phyloP scores from a whole-genome alignment of 2,888 invertebrate genomes.

The Heliconius sara region DNA sequence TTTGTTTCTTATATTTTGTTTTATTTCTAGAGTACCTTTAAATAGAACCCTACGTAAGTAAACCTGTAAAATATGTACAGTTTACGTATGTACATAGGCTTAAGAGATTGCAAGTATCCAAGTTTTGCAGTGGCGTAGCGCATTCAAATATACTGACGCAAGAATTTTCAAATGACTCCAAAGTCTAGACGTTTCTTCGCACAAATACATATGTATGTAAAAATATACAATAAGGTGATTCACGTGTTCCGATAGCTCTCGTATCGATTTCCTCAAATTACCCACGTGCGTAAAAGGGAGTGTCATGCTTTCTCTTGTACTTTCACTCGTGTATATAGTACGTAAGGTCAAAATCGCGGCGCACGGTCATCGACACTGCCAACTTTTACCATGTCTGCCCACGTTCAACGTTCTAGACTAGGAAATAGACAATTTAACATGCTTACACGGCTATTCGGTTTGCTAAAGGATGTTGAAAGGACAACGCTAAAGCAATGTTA shows the following conservation, averaged over 20 bases:
- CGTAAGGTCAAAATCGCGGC: conserved; percentile 57
- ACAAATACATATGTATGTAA: conserved; percentile 21
- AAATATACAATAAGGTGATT: conserved; percentile 25
- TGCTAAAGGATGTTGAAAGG: background rate
- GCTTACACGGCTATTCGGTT: conserved; percentile 3
- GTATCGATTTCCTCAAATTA: conserved; percentile 48
- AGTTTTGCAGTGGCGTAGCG: background rate
- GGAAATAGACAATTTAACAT: conserved; percentile 23
- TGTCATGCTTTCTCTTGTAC: conserved; percentile 62
- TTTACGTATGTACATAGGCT: background rate
- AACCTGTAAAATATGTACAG: background rate
- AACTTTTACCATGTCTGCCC: conserved; percentile 60
- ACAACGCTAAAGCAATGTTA: background rate
- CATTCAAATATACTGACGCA: conserved; percentile 5
- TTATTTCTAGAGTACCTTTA: background rate
- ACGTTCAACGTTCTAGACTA: conserved; percentile 36
- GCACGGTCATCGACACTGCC: conserved; percentile 55
- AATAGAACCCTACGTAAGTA: background rate
- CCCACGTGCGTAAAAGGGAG: conserved; percentile 54
- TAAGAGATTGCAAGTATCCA: background rate
- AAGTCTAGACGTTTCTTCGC: background rate
- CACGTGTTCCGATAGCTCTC: conserved; percentile 38
- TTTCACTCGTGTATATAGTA: conserved; percentile 65
- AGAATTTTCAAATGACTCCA: background rate
- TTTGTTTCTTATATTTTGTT: background rate